Evolutionary conservation across 2,797 vertebrate species (phyloP).

Genomic region (Fratercula arctica): DNA sequence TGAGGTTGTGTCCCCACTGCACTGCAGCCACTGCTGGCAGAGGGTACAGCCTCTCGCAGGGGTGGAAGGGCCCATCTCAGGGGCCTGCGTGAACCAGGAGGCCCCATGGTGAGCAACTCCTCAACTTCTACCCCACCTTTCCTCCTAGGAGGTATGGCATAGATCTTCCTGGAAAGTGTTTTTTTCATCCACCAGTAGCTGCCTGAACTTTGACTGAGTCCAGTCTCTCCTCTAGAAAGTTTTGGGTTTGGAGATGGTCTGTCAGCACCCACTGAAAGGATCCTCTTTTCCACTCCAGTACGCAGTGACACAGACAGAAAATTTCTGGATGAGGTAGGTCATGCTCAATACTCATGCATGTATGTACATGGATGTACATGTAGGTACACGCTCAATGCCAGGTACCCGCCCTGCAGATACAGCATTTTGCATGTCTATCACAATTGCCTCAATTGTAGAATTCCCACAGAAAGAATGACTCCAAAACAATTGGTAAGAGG

Average conservation of each 20-base stretch:
- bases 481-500: neutral
- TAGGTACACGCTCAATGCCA: neutral
- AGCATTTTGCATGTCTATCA: neutral
- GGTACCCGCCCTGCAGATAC: neutral
- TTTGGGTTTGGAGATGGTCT: neutral
- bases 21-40: neutral
- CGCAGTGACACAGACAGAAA: neutral
- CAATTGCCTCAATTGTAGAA: neutral
- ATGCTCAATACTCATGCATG: neutral
- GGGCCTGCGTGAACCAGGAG: neutral
- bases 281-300: neutral
- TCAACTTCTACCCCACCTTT: neutral
- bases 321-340: neutral
- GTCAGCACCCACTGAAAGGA: neutral
- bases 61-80: no score
- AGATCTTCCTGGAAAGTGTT: neutral
- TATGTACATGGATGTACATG: no score
- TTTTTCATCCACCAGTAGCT: neutral
- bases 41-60: neutral
- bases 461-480: neutral
- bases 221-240: neutral
- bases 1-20: fast-evolving
- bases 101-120: neutral
- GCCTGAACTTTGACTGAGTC: neutral
- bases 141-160: neutral